Percentiles rank a stretch among this genome's conserved stretches.
Conservation (phyloP, 2,888 invertebrate genomes). For the Drosophila fungiperda region DNA sequence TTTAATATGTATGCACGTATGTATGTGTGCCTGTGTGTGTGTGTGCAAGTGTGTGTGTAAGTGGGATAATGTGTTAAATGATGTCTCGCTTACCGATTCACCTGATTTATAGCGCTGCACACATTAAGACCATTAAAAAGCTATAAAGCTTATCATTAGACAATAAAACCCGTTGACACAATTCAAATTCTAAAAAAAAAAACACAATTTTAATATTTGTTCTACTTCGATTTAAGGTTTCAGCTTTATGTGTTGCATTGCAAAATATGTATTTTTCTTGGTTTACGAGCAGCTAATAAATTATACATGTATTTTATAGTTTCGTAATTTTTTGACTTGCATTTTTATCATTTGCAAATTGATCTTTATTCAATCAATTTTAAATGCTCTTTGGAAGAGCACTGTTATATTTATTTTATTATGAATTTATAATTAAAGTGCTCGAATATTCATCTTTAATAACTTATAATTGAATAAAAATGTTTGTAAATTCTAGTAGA, state of each 20-base stretch:
- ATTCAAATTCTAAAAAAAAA: constrained; percentile 24
- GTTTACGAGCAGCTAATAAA: background rate
- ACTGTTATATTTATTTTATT: background rate
- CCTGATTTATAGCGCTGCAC: constrained; percentile 63
- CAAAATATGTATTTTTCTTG: too few relatives aligned
- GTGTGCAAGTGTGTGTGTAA: constrained; percentile 19
- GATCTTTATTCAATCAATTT: background rate
- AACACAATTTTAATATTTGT: constrained; percentile 51
- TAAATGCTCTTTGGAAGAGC: background rate
- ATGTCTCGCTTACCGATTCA: constrained; percentile 50
- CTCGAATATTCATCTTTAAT: background rate
- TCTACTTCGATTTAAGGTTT: background rate
- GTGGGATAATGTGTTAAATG: constrained; percentile 61
- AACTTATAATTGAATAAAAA: constrained; percentile 11
- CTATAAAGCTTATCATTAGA: constrained; percentile 53
- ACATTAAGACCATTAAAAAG: constrained; percentile 63
- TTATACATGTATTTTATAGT: background rate
- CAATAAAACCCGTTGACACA: constrained; percentile 32
- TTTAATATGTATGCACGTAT: constrained; percentile 17
- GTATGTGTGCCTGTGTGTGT: constrained; percentile 15
- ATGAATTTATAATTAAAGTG: background rate
- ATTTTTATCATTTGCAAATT: background rate
- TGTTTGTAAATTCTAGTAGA: background rate
- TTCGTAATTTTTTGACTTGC: too few relatives aligned
- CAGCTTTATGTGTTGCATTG: too few relatives aligned